Evolutionary conservation across 2,113 vertebrate genomes (phyloP).

Genomic region (Felis chaus): DNA sequence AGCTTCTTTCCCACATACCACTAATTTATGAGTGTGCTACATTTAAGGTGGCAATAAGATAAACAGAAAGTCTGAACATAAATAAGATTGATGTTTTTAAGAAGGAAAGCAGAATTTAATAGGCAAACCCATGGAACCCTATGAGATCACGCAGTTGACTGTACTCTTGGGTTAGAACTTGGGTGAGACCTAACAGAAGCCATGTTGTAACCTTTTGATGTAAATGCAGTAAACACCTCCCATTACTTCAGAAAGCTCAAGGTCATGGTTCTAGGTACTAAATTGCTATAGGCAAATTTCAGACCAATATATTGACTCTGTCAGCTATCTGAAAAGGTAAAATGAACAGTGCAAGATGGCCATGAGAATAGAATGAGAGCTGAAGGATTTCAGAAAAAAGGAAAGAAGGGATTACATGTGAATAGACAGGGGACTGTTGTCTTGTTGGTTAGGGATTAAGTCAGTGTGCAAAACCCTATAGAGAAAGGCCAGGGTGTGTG

Average conservation of each 20-base stretch:
- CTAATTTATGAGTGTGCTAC: not conserved
- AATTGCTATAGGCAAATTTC: not conserved
- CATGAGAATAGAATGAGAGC: not conserved
- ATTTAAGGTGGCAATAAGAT: not conserved
- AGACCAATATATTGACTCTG: not conserved
- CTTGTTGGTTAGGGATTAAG: not conserved
- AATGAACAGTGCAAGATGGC: not conserved
- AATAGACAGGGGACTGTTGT: not conserved
- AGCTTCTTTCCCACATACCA: not conserved
- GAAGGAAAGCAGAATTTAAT: slow-evolving; percentile 4
- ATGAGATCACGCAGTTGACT: not conserved
- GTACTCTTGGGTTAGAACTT: not conserved
- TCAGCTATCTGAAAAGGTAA: not conserved
- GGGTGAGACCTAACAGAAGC: not conserved
- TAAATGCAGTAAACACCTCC: not conserved
- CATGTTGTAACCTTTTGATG: not conserved
- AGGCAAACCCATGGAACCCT: not conserved
- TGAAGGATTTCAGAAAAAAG: not conserved
- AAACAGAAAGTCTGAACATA: not conserved
- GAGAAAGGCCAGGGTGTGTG: not conserved
- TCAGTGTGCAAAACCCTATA: not conserved
- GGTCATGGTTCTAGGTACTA: not conserved
- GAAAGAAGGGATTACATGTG: not conserved
- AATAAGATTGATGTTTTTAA: not conserved
- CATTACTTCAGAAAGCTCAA: not conserved